Base-by-base conservation (phyloP, 2,888 invertebrate genomes). In the Charanyca ferruginea region DNA sequence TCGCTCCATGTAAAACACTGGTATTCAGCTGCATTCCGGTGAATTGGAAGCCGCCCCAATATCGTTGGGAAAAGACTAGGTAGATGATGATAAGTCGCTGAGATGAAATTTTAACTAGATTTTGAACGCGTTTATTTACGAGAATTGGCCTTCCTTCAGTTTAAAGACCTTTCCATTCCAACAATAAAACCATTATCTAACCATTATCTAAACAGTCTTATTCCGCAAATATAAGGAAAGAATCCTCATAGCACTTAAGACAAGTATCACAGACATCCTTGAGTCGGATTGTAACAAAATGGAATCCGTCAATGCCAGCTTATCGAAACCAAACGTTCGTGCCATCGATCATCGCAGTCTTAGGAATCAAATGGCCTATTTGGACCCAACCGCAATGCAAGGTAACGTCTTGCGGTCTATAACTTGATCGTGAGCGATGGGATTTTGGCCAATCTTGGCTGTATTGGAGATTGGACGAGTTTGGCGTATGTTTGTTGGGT, bases 331-430 rank as follows among this genome's bases (percentile, higher is more conserved):
- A 32, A 77, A 58, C 47, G 73, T 52, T 77, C 44, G 3, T 8
- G 23, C 18, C 59, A 77, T 75, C 78, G 35, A 66, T 77, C 78
- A 77, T 80, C 22, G 44, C 58, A 54, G 49, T 63, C 68, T 75
- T 65, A 55, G 45, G 45, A 68, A 49, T 54, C 60, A 75, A 79
- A 80, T 67, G 45, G 63, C 18, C 53, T 69, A 57, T 70, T 76
- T 49, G 54, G 38, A 22, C 45, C 52, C 18, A 45, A 70, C 65
- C 67, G 23, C 65, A 67, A 67, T 61, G 52, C 51, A 51, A 63
- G 65, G 65, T 52, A 38, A 49, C 74, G 35, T 71, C 79, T 75
- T 75, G 65, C 22, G 81, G 79, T 75, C 42, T 45, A 65, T 81
- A 78, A 80, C 75, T 73, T 41, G 51, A 78, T 80, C 62, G 57